phyloP scores from a whole-genome alignment of 2,113 vertebrate genomes.

The Catharus bicknelli region DNA sequence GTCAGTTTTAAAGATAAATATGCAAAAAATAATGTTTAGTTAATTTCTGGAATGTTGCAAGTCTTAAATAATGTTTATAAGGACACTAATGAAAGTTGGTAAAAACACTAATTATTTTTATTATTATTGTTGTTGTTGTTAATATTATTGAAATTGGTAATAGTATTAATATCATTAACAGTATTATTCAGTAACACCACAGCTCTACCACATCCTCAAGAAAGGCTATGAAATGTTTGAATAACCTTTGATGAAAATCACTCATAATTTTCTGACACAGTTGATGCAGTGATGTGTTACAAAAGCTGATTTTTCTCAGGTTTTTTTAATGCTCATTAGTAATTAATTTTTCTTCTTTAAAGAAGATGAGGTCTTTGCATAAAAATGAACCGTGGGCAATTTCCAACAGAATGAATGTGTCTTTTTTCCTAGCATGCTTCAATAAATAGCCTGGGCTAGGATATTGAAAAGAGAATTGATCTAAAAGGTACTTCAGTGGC shows the following conservation, averaged over 20 bases:
- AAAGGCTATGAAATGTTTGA: neutral
- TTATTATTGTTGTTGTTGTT: neutral
- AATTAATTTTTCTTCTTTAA: constrained; percentile 47
- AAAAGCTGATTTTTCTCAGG: constrained; percentile 62
- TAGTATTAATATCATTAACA: neutral
- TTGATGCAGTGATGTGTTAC: constrained; percentile 59
- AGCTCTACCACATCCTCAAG: neutral
- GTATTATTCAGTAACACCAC: neutral
- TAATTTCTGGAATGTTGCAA: neutral
- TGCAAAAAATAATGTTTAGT: neutral
- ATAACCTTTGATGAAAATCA: constrained; percentile 46
- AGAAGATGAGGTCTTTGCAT: constrained; percentile 49
- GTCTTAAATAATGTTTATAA: neutral
- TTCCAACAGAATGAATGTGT: neutral
- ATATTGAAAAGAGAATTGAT: neutral
- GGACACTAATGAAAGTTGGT: neutral
- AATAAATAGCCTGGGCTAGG: neutral
- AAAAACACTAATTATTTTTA: neutral
- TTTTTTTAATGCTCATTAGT: constrained; percentile 68
- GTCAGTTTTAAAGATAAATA: neutral
- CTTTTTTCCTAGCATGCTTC: constrained; percentile 29
- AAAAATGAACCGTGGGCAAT: constrained; percentile 36
- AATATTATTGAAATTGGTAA: neutral
- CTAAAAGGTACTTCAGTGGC: neutral
- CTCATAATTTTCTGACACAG: constrained; percentile 62